Evolutionary conservation across 2,797 vertebrate species (phyloP).

Genomic region (Gadopsis marmoratus): DNA sequence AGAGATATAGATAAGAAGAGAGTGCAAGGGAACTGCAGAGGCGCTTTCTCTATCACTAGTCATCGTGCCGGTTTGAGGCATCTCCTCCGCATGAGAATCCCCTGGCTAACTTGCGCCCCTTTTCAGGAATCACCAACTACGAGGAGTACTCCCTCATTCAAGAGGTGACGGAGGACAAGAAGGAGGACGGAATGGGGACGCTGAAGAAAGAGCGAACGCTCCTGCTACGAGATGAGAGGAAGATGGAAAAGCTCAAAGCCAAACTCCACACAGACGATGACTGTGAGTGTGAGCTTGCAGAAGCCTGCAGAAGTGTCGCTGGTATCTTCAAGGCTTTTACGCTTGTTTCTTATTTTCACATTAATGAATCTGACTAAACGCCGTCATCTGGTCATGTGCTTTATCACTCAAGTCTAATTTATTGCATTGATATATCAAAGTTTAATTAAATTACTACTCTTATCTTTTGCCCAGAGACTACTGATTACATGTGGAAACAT

Average conservation of each 20-base stretch:
- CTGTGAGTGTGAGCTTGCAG: constrained; percentile 84
- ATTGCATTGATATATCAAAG: constrained; percentile 44
- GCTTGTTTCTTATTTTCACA: constrained; percentile 23
- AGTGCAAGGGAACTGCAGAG: constrained; percentile 29
- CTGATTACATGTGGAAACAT: constrained; percentile 51
- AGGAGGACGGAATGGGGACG: constrained; percentile 93
- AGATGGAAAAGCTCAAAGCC: constrained; percentile 99
- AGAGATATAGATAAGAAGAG: constrained; percentile 34
- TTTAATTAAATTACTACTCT: constrained; percentile 52
- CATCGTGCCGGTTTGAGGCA: constrained; percentile 20
- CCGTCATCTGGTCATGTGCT: constrained; percentile 35
- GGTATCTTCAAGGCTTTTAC: constrained; percentile 31
- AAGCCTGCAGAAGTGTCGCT: constrained; percentile 9
- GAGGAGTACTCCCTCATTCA: constrained; percentile 99
- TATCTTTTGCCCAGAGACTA: constrained; percentile 47
- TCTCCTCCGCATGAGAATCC: constrained; percentile 34
- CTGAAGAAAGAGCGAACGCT: constrained; percentile 96
- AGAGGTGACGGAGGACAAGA: constrained; percentile 93
- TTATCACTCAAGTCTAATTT: constrained; percentile 48
- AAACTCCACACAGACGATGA: constrained; percentile 99
- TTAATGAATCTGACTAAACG: constrained; percentile 22
- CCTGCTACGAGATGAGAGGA: constrained; percentile 93
- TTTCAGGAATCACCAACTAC: constrained; percentile 99
- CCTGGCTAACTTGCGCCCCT: constrained; percentile 26
- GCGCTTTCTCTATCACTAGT: constrained; percentile 31